These are phyloP conservation scores for Hemistola chrysoprasaria DNA, from an alignment of 2,888 invertebrate species.

Conservation along the genomic window DNA sequence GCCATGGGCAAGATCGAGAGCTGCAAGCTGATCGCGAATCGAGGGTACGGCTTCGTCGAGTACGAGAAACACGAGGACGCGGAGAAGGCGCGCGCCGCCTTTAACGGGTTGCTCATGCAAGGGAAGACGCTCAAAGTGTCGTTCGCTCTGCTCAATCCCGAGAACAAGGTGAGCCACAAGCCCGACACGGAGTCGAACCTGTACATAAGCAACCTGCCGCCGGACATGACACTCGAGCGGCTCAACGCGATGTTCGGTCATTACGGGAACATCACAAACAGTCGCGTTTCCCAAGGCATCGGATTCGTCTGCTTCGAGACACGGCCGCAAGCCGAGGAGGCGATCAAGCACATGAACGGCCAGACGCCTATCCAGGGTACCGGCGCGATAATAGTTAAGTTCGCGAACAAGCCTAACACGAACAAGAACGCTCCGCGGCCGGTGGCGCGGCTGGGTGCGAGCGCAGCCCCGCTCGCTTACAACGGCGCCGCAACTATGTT, in stretches of 20 bases:
- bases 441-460: slow-evolving; percentile 55
- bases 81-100: slow-evolving; percentile 77
- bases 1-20: slow-evolving; percentile 80
- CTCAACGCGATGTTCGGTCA: slow-evolving; percentile 69
- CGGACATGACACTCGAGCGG: slow-evolving; percentile 77
- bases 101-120: slow-evolving; percentile 79
- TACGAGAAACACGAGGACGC: slow-evolving; percentile 79
- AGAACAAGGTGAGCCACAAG: slow-evolving; percentile 76
- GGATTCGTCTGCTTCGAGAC: slow-evolving; percentile 77
- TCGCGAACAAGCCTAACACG: slow-evolving; percentile 75
- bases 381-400: slow-evolving; percentile 74
- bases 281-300: slow-evolving; percentile 77
- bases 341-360: slow-evolving; percentile 72
- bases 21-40: slow-evolving; percentile 76
- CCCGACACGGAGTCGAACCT: slow-evolving; percentile 78
- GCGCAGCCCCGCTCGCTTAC: slow-evolving; percentile 59
- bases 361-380: slow-evolving; percentile 68
- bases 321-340: slow-evolving; percentile 73
- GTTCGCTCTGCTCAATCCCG: slow-evolving; percentile 77
- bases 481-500: slow-evolving; percentile 67
- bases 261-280: slow-evolving; percentile 75
- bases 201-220: slow-evolving; percentile 78
- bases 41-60: slow-evolving; percentile 78
- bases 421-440: slow-evolving; percentile 69
- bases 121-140: slow-evolving; percentile 79